Evolutionary conservation across 2,113 vertebrate genomes (phyloP).

Genomic region (Nesospiza acunhae): DNA sequence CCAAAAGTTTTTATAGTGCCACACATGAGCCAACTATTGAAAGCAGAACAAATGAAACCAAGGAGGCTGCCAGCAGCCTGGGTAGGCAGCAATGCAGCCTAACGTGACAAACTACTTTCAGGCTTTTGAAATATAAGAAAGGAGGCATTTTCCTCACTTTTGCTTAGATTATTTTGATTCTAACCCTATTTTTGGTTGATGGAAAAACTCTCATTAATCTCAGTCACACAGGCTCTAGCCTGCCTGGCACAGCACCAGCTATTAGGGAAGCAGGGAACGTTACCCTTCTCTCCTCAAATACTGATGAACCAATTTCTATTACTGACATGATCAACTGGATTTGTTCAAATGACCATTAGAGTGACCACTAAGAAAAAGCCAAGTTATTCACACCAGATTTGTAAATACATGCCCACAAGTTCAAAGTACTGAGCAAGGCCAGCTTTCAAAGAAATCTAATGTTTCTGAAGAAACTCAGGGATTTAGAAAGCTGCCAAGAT

Average conservation of each 20-base stretch:
- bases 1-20: background rate
- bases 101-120: background rate
- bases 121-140: slow-evolving; percentile 14
- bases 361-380: background rate
- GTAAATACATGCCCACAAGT: background rate
- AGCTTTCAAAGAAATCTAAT: background rate
- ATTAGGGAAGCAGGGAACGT: background rate
- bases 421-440: background rate
- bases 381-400: background rate
- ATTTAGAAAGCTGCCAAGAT: background rate
- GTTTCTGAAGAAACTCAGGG: background rate
- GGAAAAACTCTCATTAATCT: background rate
- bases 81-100: background rate
- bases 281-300: background rate
- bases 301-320: background rate
- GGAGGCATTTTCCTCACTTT: background rate
- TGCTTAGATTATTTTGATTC: background rate
- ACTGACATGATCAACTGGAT: background rate
- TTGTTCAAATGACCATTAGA: background rate
- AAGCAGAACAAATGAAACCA: background rate
- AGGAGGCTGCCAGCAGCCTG: background rate
- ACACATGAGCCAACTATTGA: background rate
- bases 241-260: background rate
- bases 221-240: background rate
- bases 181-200: background rate